Percentiles rank a stretch among this genome's conserved stretches.
Conservation (phyloP, 2,797 vertebrate genomes). For the Iguana delicatissima region DNA sequence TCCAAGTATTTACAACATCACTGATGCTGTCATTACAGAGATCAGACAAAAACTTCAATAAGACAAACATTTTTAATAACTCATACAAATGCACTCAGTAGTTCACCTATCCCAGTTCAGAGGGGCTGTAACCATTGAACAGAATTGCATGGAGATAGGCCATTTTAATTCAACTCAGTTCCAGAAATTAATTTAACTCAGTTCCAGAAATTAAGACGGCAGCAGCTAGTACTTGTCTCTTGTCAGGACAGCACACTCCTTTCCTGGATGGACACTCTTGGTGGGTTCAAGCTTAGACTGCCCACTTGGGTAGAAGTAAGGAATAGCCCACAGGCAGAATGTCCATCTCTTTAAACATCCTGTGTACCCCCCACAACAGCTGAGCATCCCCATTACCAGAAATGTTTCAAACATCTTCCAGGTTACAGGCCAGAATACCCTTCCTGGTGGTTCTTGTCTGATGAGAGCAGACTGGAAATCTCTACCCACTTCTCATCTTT, state of each 20-base stretch:
- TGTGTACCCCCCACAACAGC: background rate
- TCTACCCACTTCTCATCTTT: background rate
- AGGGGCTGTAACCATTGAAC: background rate
- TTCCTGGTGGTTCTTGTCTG: background rate
- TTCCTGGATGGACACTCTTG: background rate
- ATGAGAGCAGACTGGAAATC: background rate
- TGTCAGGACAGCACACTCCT: background rate
- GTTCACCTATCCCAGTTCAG: background rate
- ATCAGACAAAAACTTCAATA: background rate
- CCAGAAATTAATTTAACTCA: background rate
- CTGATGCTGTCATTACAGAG: background rate
- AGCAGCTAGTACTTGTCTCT: background rate
- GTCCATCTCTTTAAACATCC: background rate
- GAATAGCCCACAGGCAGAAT: background rate
- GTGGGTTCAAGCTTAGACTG: background rate
- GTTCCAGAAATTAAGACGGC: background rate
- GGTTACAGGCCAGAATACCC: too few species aligned
- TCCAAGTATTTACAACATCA: background rate
- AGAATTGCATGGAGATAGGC: conserved; percentile 13
- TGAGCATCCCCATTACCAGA: background rate
- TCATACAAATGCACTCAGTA: background rate
- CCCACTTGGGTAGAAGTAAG: background rate
- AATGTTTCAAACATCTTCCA: background rate
- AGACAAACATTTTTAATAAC: background rate
- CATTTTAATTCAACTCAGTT: background rate